Evolutionary conservation across 2,113 vertebrate genomes (phyloP).

Genomic region (Tautogolabrus adspersus): DNA sequence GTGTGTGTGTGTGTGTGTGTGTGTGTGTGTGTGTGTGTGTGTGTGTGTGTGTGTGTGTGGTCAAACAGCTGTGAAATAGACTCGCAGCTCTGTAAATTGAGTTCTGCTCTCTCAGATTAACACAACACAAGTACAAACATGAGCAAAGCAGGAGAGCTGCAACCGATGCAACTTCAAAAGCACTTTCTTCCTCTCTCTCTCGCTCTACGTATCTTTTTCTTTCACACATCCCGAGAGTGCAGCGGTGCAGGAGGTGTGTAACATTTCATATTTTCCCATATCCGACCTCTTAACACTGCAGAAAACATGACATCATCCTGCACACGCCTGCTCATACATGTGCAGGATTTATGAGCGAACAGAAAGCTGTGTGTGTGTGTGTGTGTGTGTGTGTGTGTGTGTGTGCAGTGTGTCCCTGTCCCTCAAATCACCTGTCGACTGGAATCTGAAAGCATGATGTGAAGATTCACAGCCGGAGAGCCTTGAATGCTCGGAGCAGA

Average conservation of each 20-base stretch:
- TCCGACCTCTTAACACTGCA: background rate
- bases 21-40: slow-evolving; percentile 55
- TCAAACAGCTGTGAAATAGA: slow-evolving; percentile 79
- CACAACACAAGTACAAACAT: slow-evolving; percentile 70
- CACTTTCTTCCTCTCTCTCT: slow-evolving; percentile 2
- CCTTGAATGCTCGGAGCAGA: slow-evolving; percentile 35
- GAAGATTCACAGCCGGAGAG: slow-evolving; percentile 37
- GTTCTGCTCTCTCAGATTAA: slow-evolving; percentile 76
- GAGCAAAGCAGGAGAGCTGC: slow-evolving; percentile 55
- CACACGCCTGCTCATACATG: background rate
- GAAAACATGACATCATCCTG: slow-evolving; percentile 17
- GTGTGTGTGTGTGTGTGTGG: slow-evolving; percentile 58
- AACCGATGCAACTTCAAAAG: slow-evolving; percentile 68
- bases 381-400: background rate
- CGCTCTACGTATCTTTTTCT: background rate
- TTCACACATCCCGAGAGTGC: background rate
- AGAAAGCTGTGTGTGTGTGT: background rate
- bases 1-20: slow-evolving; percentile 27
- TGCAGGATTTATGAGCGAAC: background rate
- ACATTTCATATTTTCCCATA: slow-evolving; percentile 48
- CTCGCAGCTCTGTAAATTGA: slow-evolving; percentile 72
- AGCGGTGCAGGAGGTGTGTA: slow-evolving; percentile 31
- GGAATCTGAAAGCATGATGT: slow-evolving; percentile 47
- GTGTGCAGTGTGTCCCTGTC: background rate
- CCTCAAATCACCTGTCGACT: slow-evolving; percentile 51